These are phyloP conservation scores for Operophtera brumata DNA, from an alignment of 2,888 invertebrate genomes.

Conservation along the genomic window DNA sequence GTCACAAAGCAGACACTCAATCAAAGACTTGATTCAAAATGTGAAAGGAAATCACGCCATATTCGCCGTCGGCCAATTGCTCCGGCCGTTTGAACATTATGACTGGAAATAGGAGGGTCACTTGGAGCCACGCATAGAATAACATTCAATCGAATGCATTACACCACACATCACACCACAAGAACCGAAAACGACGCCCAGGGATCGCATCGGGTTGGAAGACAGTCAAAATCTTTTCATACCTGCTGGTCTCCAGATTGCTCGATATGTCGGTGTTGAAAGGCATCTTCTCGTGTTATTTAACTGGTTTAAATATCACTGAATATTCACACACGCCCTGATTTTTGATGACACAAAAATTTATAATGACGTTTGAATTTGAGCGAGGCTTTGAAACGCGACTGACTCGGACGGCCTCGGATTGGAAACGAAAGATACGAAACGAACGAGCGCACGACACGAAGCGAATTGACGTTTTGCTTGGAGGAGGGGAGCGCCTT, in stretches of 20 bases:
- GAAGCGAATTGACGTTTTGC: slow-evolving; percentile 70
- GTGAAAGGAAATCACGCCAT: slow-evolving; percentile 45
- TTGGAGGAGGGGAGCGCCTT: slow-evolving; percentile 66
- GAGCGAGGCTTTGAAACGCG: slow-evolving; percentile 63
- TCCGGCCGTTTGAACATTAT: slow-evolving; percentile 24
- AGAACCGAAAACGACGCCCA: slow-evolving; percentile 43
- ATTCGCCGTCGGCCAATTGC: slow-evolving; percentile 21
- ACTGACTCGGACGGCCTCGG: slow-evolving; percentile 46
- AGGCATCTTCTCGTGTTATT: slow-evolving; percentile 78
- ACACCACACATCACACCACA: slow-evolving; percentile 34
- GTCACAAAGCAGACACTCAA: slow-evolving; percentile 30
- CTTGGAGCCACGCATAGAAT: slow-evolving; percentile 22
- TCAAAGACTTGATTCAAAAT: slow-evolving; percentile 30
- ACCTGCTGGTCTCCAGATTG: slow-evolving; percentile 80
- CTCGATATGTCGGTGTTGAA: slow-evolving; percentile 76
- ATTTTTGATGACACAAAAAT: slow-evolving; percentile 62
- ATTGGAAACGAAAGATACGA: slow-evolving; percentile 30
- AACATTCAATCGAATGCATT: slow-evolving; percentile 44
- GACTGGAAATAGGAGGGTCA: slow-evolving; percentile 13
- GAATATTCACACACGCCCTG: slow-evolving; percentile 69
- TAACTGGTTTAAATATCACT: slow-evolving; percentile 74
- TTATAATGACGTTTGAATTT: slow-evolving; percentile 53
- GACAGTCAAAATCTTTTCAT: slow-evolving; percentile 49
- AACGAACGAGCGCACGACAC: slow-evolving; percentile 49
- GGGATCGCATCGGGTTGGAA: slow-evolving; percentile 34